Conservation (phyloP, 2,797 vertebrate genomes). For the Dendrocincla fuliginosa region DNA sequence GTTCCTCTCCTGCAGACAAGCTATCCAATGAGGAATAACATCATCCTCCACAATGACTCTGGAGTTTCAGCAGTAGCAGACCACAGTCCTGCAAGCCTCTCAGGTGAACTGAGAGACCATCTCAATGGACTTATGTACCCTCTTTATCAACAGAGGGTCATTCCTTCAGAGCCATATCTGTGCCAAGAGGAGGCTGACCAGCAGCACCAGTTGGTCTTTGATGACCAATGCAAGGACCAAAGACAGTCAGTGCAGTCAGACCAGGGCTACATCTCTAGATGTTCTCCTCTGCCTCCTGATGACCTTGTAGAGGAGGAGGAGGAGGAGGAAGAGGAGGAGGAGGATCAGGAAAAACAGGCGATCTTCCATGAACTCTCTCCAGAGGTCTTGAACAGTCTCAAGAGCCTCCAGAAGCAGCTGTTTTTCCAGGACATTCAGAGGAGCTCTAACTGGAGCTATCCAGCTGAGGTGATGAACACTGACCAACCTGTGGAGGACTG, state of each 20-base stretch:
- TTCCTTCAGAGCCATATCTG: neutral
- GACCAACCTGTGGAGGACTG: neutral
- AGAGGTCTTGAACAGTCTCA: conserved; percentile 76
- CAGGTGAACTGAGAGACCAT: conserved; percentile 3
- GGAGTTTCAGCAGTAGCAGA: neutral
- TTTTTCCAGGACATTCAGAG: conserved; percentile 70
- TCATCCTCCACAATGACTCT: conserved; percentile 35
- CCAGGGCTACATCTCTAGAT: conserved; percentile 90
- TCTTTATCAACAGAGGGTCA: conserved; percentile 58
- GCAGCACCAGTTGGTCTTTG: conserved; percentile 37
- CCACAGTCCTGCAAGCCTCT: conserved; percentile 10
- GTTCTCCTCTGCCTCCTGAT: conserved; percentile 75
- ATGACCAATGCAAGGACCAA: conserved; percentile 67
- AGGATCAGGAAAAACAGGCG: neutral
- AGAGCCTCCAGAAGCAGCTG: conserved; percentile 79
- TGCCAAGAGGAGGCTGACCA: conserved; percentile 18
- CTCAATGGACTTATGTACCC: conserved; percentile 63
- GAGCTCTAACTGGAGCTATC: conserved; percentile 41
- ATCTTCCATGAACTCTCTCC: conserved; percentile 32
- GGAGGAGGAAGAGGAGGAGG: neutral
- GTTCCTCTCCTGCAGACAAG: conserved; percentile 48
- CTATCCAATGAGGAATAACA: conserved; percentile 3
- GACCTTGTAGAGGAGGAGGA: conserved; percentile 55
- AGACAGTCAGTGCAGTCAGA: conserved; percentile 86
- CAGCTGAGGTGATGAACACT: neutral